A percentile compares a stretch with the other conserved stretches of the same genome.
phyloP scores from a whole-genome alignment of 1,140 invertebrate genomes.

The Holcopasites calliopsidis region DNA sequence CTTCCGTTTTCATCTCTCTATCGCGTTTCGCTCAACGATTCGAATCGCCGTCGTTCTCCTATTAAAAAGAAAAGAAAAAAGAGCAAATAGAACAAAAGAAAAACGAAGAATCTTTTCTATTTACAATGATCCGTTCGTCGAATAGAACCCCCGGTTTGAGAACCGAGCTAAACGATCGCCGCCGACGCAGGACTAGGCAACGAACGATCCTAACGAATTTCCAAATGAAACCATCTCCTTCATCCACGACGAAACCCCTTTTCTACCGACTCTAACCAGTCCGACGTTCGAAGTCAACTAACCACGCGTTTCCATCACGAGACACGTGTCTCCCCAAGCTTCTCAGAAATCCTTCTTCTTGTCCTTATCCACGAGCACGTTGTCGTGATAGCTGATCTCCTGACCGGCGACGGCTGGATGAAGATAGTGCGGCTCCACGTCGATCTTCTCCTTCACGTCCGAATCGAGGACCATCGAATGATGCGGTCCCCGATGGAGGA shows the following conservation, averaged over 20 bases:
- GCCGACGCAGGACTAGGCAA: conserved; percentile 21
- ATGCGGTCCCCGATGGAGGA: conserved; percentile 74
- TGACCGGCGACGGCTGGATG: conserved; percentile 79
- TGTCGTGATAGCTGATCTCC: conserved; percentile 80
- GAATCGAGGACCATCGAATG: conserved; percentile 75
- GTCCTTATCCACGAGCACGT: conserved; percentile 71
- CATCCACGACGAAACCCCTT: background rate
- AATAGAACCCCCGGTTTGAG: background rate
- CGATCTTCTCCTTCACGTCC: conserved; percentile 78
- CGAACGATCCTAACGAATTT: conserved; percentile 12
- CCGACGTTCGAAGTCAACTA: background rate
- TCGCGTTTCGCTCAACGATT: background rate
- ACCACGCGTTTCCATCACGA: background rate
- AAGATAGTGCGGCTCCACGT: conserved; percentile 79
- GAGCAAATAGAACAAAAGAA: background rate
- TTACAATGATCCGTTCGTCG: conserved; percentile 12
- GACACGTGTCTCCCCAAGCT: background rate
- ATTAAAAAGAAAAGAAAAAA: background rate
- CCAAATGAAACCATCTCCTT: conserved; percentile 15
- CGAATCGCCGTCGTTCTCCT: too few relatives aligned
- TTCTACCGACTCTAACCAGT: background rate
- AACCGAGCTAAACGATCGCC: background rate
- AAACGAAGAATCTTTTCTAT: conserved; percentile 4
- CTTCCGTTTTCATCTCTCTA: conserved; percentile 7
- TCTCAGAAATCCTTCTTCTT: conserved; percentile 76